Evolutionary conservation across 2,888 invertebrate genomes (phyloP), one percentile per base, ranked within the genome.

Genomic region (Troides helena): DNA sequence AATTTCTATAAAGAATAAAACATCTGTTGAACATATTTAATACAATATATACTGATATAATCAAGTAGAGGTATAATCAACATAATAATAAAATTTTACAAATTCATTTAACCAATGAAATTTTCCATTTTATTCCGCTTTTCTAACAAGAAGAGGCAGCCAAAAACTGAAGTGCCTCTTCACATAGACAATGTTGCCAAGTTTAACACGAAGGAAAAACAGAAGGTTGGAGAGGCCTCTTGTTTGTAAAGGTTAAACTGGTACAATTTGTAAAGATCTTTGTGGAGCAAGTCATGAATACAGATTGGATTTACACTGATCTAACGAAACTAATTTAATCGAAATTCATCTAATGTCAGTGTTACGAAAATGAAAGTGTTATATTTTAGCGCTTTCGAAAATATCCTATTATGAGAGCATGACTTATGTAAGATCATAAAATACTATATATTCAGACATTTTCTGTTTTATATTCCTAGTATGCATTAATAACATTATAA

Each of bases 241-340:
- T 74, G 72, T 76, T 78, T 79, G 61, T 66, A 66, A 70, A 74
- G 71, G 82, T 86, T 82, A 86, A 85, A 85, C 84, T 86, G 59
- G 64, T 61, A 57, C 57, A 63, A 83, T 82, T 82, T 80, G 78
- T 78, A 78, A 74, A 75, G 69, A 71, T 72, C 72, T 74, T 71
- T 76, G 72, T 74, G 74, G 25, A 63, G 60, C 36, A 58, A 65
- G 46, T 69, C 62, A 8, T 56, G 7, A 69, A 59, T 14, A 60
- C 60, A 62, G 50, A 61, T 6, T 57, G 50, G 23, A 57, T 57
- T 65, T 25, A 39, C 62, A 53, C 66, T 66, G 58, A 62, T 62
- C 62, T 59, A 30, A 30, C 59, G 8, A 21, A 36, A 43, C 65
- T 39, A 59, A 59, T 53, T 70, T 66, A 50, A 65, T 62, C 10